Evolutionary conservation across 2,888 invertebrate genomes (phyloP), one percentile per base, ranked within the genome.

Genomic region (Lysandra bellargus): DNA sequence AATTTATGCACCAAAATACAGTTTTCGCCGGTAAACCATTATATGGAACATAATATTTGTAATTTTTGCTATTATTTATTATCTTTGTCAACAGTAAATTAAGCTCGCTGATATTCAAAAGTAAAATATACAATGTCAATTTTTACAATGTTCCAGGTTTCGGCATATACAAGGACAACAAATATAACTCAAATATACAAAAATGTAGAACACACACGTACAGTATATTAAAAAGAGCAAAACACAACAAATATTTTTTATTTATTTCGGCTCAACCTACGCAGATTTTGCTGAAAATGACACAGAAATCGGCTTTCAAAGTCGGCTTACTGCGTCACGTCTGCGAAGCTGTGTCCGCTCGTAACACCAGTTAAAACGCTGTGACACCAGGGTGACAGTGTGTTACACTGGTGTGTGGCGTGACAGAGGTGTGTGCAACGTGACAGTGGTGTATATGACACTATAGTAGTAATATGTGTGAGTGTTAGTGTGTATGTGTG

Each of bases 281-380:
- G 64, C 64, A 69, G 33, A 64, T 33, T 69, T 33, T 0, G 4
- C 14, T 17, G 14, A 37, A 33, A 69, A 17, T 37, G 33, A 37
- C 69, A 69, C 17, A 69, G 17, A 69, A 33, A 69, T 69, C 69
- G 33, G 69, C 69, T 69, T 69, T 69, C 33, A 17, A 14, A 69
- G 69, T 69, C 69, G 69, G 69, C 14, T 69, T 69, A 69, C 69
- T 69, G 14, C 69, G 33, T 69, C 69, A 69, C 69, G 33, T 69
- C 17, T 69, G 64, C 30, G 30, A 17, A 69, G 69, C 69, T 33
- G 33, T 33, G 64, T 69, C 69, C 14, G 23, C 33, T 37, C 23
- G 30, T 30, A 30, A 64, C 7, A 64, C 64, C 64, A 30, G 61
- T 23, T 57, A 57, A 57, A 57, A 57, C 57, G 17, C 17, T 4